Evolutionary conservation across 2,888 invertebrate species (phyloP).

Genomic region (Eumacrocentrus americanus): DNA sequence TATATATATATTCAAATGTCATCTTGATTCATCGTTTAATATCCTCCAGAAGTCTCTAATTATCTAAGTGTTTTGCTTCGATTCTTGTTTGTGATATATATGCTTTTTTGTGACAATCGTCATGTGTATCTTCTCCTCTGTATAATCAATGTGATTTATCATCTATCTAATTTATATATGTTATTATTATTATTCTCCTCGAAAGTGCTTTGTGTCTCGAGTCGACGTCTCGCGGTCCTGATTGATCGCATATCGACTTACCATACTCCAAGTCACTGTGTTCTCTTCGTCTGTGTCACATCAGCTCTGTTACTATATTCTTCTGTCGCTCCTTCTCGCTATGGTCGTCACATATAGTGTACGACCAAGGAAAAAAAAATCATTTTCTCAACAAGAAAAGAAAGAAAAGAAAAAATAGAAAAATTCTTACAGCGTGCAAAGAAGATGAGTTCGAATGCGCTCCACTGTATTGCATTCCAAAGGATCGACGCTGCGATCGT

Average conservation of each 20-base stretch:
- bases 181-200: background rate
- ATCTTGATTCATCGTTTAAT: no score
- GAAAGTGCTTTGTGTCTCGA: background rate
- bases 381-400: background rate
- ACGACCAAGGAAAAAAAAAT: slow-evolving; percentile 7
- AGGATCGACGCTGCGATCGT: slow-evolving; percentile 70
- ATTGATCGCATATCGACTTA: slow-evolving; percentile 13
- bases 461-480: slow-evolving; percentile 71
- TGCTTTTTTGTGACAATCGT: background rate
- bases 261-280: background rate
- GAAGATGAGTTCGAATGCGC: slow-evolving; percentile 77
- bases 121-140: background rate
- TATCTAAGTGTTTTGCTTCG: background rate
- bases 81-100: slow-evolving; percentile 8
- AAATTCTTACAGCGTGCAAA: slow-evolving; percentile 68
- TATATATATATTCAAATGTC: no score
- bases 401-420: slow-evolving; percentile 29
- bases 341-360: background rate
- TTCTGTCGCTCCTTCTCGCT: background rate
- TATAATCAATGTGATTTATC: background rate
- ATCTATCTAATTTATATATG: background rate
- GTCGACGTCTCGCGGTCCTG: slow-evolving; percentile 12
- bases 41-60: no score
- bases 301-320: background rate
- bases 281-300: background rate